phyloP scores from a whole-genome alignment of 2,888 invertebrate species.

The Eristalinus sepulchralis region DNA sequence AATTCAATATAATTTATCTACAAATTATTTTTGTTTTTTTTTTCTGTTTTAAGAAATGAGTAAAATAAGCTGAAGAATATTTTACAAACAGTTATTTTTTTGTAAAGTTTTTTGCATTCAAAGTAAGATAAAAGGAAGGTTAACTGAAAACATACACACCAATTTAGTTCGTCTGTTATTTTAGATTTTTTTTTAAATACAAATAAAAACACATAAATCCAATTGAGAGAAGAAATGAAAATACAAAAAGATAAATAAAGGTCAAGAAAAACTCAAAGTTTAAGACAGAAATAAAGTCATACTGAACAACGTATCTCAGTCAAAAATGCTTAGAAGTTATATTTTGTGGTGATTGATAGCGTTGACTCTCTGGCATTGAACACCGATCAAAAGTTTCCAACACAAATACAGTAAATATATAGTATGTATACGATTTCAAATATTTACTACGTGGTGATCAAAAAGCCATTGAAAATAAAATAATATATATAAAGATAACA shows the following conservation, averaged over 20 bases:
- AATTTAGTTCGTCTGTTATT: neutral
- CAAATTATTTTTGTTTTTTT: neutral
- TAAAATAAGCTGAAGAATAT: constrained; percentile 44
- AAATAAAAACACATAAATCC: constrained; percentile 11
- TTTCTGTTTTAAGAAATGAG: neutral
- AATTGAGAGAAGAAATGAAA: neutral
- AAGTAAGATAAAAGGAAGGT: constrained; percentile 6
- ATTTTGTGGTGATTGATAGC: constrained; percentile 34
- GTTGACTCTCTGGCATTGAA: constrained; percentile 55
- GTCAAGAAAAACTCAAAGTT: neutral
- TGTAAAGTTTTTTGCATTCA: constrained; percentile 38
- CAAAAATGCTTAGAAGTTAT: constrained; percentile 50
- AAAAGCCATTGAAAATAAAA: constrained; percentile 41
- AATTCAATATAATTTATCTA: neutral
- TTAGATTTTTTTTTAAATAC: neutral
- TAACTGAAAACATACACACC: constrained; percentile 12
- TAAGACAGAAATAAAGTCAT: neutral
- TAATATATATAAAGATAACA: constrained; percentile 2
- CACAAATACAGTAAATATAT: constrained; percentile 39
- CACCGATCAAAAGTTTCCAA: constrained; percentile 51
- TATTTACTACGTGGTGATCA: constrained; percentile 60
- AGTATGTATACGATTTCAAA: constrained; percentile 11
- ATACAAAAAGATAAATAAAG: neutral
- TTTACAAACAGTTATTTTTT: constrained; percentile 29
- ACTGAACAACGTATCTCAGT: constrained; percentile 24